Percentiles rank a stretch among this genome's conserved stretches.
Evolutionary conservation across 2,797 vertebrate species (phyloP).

Genomic region (Triplophysa yarkandensis): DNA sequence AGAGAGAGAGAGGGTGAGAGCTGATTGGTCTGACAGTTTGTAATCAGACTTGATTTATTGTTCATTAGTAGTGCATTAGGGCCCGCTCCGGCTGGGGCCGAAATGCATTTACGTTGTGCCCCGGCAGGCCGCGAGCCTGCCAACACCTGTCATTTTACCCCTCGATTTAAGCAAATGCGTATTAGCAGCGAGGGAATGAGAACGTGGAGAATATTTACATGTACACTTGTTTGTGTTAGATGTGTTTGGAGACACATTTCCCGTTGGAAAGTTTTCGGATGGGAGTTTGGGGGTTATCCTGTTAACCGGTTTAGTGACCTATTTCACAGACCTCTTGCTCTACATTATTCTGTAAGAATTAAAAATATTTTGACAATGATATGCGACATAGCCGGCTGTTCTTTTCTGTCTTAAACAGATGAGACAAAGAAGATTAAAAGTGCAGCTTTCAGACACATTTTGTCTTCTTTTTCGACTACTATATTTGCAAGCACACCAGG

Average conservation of each 20-base stretch:
- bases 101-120: slow-evolving; percentile 93
- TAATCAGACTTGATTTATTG: slow-evolving; percentile 99
- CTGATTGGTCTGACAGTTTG: slow-evolving; percentile 96
- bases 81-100: slow-evolving; percentile 91
- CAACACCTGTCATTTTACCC: slow-evolving; percentile 95
- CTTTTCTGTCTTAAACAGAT: slow-evolving; percentile 59
- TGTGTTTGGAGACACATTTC: slow-evolving; percentile 22
- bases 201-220: slow-evolving; percentile 48
- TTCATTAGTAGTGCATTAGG: slow-evolving; percentile 98
- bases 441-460: slow-evolving; percentile 22
- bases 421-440: slow-evolving; percentile 43
- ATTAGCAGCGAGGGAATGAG: slow-evolving; percentile 52
- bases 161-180: slow-evolving; percentile 79
- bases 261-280: slow-evolving; percentile 3
- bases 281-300: slow-evolving; percentile 5
- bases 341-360: slow-evolving; percentile 28
- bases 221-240: slow-evolving; percentile 6
- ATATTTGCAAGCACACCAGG: slow-evolving; percentile 36
- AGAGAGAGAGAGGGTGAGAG: slow-evolving; percentile 86
- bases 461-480: slow-evolving; percentile 1
- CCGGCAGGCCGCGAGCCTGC: slow-evolving; percentile 87
- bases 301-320: slow-evolving; percentile 6
- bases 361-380: slow-evolving; percentile 71
- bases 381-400: slow-evolving; percentile 72
- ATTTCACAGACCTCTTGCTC: slow-evolving; percentile 5